Percentiles rank a stretch among this genome's conserved stretches.
phyloP scores from a whole-genome alignment of 2,797 vertebrate genomes.

The Argyrosomus regius region DNA sequence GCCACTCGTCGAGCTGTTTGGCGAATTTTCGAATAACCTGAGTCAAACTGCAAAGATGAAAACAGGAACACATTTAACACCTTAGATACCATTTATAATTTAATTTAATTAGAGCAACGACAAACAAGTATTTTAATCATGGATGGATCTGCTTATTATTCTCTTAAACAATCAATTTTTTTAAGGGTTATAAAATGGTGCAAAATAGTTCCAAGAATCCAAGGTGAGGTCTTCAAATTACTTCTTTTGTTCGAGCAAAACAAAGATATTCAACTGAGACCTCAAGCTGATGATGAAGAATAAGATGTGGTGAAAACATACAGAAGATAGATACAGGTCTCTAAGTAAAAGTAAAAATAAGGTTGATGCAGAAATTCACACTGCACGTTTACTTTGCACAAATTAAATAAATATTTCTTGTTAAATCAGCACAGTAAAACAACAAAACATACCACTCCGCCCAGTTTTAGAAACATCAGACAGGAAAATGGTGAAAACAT shows the following conservation, averaged over 20 bases:
- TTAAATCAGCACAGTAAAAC: neutral
- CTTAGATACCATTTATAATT: neutral
- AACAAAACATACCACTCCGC: neutral
- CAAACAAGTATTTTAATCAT: neutral
- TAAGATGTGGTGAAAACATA: neutral
- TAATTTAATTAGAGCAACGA: neutral
- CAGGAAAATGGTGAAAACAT: neutral
- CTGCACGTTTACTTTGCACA: neutral
- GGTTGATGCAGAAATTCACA: neutral
- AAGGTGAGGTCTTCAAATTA: neutral
- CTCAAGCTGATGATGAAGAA: neutral
- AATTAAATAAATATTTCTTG: neutral
- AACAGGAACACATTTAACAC: constrained; percentile 5
- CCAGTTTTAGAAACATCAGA: neutral
- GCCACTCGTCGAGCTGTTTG: constrained; percentile 99
- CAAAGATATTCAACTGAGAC: neutral
- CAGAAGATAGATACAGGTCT: neutral
- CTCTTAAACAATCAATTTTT: neutral
- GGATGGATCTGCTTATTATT: neutral
- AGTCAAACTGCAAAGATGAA: constrained; percentile 89
- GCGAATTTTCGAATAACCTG: constrained; percentile 99
- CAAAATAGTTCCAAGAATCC: neutral
- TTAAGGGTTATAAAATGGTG: neutral
- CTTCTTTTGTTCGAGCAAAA: neutral
- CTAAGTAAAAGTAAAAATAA: neutral